Conservation (phyloP, 2,888 invertebrate genomes). For the Venustoraphidia nigricollis region DNA sequence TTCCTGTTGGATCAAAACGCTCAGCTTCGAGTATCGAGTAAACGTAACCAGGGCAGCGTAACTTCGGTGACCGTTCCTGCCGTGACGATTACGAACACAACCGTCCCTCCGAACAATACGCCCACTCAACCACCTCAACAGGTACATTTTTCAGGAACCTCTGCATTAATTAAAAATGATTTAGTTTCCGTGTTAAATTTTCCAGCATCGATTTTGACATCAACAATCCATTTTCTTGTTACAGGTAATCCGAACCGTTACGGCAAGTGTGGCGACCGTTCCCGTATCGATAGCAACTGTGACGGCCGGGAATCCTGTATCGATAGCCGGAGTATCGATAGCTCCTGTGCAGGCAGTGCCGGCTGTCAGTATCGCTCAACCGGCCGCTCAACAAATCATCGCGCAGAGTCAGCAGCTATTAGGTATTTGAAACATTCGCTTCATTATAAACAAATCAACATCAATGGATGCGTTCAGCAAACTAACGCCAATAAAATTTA, state of each 20-base stretch:
- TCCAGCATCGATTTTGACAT: too few species aligned
- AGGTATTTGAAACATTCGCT: background rate
- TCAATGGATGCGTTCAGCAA: too few species aligned
- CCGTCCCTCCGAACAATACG: slow-evolving; percentile 32
- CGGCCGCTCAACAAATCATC: slow-evolving; percentile 29
- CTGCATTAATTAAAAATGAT: too few species aligned
- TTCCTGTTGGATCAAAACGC: slow-evolving; percentile 66
- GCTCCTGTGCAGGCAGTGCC: slow-evolving; percentile 38
- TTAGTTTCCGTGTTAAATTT: too few species aligned
- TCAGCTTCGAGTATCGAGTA: slow-evolving; percentile 44
- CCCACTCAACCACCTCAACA: slow-evolving; percentile 29
- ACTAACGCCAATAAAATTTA: too few species aligned
- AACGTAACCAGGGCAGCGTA: slow-evolving; percentile 32
- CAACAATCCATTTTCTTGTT: slow-evolving; percentile 1
- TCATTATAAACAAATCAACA: background rate
- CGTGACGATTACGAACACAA: slow-evolving; percentile 40
- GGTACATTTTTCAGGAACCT: slow-evolving; percentile 2
- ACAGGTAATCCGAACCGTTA: slow-evolving; percentile 35
- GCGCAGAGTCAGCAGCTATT: slow-evolving; percentile 26
- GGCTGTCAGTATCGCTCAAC: slow-evolving; percentile 41
- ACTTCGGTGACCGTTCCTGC: slow-evolving; percentile 42
- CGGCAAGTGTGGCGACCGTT: slow-evolving; percentile 41
- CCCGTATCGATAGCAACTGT: slow-evolving; percentile 44
- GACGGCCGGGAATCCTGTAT: slow-evolving; percentile 35
- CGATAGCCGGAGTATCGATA: slow-evolving; percentile 38